Percentiles rank a stretch among this genome's conserved stretches.
Evolutionary conservation across 2,113 vertebrate genomes (phyloP).

Genomic region (Myrmecophaga tridactyla): DNA sequence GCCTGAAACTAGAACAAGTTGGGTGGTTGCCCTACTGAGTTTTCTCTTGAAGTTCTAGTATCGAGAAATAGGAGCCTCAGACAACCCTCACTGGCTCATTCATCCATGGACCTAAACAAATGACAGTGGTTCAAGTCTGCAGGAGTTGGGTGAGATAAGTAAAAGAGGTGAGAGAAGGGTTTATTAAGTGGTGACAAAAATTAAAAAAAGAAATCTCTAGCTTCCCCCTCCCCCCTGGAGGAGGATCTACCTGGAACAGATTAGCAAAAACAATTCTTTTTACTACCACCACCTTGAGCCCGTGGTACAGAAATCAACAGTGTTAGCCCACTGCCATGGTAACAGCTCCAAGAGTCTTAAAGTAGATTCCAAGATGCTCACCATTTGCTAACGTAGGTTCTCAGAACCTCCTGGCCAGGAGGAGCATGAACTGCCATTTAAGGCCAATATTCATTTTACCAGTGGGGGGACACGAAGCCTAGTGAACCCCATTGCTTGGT

Average conservation of each 20-base stretch:
- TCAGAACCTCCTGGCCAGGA: background rate
- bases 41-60: background rate
- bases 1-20: conserved; percentile 33
- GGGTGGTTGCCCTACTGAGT: background rate
- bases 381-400: background rate
- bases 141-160: background rate
- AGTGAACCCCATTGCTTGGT: background rate
- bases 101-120: background rate
- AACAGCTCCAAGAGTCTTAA: background rate
- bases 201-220: background rate
- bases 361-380: no score
- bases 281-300: background rate
- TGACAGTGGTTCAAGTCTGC: background rate
- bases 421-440: background rate
- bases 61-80: background rate
- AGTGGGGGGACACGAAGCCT: background rate
- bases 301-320: background rate
- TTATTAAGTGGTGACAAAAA: background rate
- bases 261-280: background rate
- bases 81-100: background rate
- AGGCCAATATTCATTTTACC: background rate
- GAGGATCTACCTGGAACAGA: background rate
- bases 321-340: background rate
- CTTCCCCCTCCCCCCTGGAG: background rate
- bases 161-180: background rate